These are phyloP conservation scores for Gymnobelideus leadbeateri DNA, from an alignment of 2,113 vertebrate genomes.

Conservation along the genomic window DNA sequence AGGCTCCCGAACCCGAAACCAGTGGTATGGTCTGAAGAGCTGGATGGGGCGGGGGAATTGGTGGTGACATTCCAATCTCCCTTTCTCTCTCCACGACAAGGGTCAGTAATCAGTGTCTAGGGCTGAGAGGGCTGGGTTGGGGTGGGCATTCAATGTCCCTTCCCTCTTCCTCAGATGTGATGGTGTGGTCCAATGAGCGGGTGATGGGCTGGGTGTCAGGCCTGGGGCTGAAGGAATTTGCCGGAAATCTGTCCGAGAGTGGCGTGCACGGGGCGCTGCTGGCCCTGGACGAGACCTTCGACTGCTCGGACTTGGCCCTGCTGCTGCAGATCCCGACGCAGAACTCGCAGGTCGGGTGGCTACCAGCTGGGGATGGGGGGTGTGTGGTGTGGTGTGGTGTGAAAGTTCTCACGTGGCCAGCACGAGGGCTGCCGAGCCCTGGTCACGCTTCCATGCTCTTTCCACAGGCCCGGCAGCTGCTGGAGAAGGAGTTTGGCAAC, in stretches of 20 bases:
- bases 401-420: not conserved
- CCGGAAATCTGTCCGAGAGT: slow-evolving; percentile 92
- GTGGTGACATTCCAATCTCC: not conserved
- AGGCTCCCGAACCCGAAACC: slow-evolving; percentile 84
- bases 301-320: slow-evolving; percentile 93
- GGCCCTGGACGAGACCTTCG: slow-evolving; percentile 94
- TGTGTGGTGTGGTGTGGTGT: not conserved
- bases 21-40: slow-evolving; percentile 96
- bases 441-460: not conserved
- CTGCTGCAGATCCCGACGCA: slow-evolving; percentile 95
- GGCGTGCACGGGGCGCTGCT: slow-evolving; percentile 94
- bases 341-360: slow-evolving; percentile 89
- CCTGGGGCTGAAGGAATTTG: slow-evolving; percentile 94
- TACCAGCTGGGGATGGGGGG: not conserved
- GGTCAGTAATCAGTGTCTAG: too few species aligned
- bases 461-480: slow-evolving; percentile 90
- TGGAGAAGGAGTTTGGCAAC: slow-evolving; percentile 95
- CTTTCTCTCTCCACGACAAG: too few species aligned
- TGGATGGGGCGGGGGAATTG: slow-evolving; percentile 86
- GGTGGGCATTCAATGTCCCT: slow-evolving; percentile 2
- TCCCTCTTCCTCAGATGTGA: slow-evolving; percentile 87
- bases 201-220: slow-evolving; percentile 95
- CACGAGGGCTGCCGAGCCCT: not conserved
- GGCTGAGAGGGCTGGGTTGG: not conserved
- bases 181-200: slow-evolving; percentile 96